phyloP scores from a whole-genome alignment of 2,113 vertebrate genomes.

The Antidorcas marsupialis region DNA sequence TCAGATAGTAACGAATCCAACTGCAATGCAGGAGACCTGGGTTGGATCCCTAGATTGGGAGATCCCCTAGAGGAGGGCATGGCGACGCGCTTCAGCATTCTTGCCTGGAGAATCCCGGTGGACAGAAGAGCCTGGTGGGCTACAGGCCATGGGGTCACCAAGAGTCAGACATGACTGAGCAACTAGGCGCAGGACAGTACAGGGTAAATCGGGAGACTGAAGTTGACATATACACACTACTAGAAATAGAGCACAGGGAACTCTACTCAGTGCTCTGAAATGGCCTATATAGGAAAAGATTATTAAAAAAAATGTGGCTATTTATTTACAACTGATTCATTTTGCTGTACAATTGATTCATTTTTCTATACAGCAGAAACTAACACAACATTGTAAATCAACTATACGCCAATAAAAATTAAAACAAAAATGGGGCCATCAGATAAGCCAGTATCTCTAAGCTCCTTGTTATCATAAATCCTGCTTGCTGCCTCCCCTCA shows the following conservation, averaged over 20 bases:
- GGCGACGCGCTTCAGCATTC: not conserved
- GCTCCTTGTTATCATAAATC: not conserved
- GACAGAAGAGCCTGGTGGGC: not conserved
- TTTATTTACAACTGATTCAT: not conserved
- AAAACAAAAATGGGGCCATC: not conserved
- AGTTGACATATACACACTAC: not conserved
- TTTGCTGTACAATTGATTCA: not conserved
- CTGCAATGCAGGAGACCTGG: not conserved
- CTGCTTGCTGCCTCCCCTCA: not conserved
- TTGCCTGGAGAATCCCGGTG: not conserved
- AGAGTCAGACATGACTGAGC: not conserved
- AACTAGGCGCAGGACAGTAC: accelerated
- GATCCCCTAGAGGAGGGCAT: not conserved
- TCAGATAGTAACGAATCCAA: not conserved
- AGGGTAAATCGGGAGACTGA: not conserved
- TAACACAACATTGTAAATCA: not conserved
- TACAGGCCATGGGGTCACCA: not conserved
- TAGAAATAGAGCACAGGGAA: not conserved
- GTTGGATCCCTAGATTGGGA: not conserved
- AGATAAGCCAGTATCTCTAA: not conserved
- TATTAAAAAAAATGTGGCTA: not conserved
- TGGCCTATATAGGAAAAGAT: not conserved
- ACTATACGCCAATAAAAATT: not conserved
- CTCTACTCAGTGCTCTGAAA: not conserved
- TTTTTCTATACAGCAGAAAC: not conserved